phyloP scores from a whole-genome alignment of 2,888 invertebrate genomes.

The Apodemia hepburni region DNA sequence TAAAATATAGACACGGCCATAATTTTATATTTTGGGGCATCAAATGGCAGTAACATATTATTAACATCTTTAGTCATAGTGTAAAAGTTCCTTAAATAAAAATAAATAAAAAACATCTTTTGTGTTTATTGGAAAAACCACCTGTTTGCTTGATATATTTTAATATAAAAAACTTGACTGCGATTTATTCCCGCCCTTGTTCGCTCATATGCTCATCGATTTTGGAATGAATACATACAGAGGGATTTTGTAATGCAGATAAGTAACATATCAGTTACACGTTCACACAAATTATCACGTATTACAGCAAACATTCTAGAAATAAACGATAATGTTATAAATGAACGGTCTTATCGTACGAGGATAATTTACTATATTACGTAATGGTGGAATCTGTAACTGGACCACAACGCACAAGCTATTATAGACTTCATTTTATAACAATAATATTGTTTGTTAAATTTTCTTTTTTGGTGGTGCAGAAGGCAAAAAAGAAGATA shows the following conservation, averaged over 20 bases:
- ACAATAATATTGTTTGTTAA: too few species aligned
- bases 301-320: conserved; percentile 7
- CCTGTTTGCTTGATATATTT: too few species aligned
- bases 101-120: too few species aligned
- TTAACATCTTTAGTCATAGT: too few species aligned
- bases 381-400: not conserved
- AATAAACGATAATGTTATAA: conserved; percentile 10
- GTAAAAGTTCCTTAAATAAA: too few species aligned
- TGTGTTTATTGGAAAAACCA: too few species aligned
- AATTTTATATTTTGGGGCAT: not conserved
- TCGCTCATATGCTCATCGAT: not conserved
- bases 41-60: too few species aligned
- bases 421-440: too few species aligned
- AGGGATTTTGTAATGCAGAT: conserved; percentile 5
- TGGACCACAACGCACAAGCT: too few species aligned
- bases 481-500: too few species aligned
- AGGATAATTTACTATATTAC: not conserved
- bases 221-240: not conserved
- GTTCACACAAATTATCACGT: conserved; percentile 2
- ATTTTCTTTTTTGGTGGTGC: too few species aligned
- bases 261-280: not conserved
- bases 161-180: too few species aligned
- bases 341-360: not conserved
- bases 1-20: not conserved
- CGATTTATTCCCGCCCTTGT: not conserved